A percentile compares a stretch with the other conserved stretches of the same genome.
Conservation (phyloP, 2,888 invertebrate species). For the Stenotaenia linearis region DNA sequence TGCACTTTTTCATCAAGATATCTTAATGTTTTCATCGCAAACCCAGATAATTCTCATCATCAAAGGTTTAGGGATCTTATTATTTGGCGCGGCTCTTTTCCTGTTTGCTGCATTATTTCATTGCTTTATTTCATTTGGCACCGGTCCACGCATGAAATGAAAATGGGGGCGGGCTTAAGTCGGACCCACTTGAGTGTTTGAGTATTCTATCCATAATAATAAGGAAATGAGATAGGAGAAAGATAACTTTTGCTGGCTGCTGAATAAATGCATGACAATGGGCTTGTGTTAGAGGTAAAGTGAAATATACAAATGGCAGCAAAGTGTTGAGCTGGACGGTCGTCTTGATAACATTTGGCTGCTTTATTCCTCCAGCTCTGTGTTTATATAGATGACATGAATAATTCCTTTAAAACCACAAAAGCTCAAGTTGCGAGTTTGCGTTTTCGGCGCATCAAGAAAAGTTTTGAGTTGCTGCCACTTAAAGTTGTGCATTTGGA, state of each 20-base stretch:
- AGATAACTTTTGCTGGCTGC: conserved; percentile 15
- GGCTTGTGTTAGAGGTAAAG: neutral
- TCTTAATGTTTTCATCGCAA: conserved; percentile 5
- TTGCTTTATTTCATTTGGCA: conserved; percentile 24
- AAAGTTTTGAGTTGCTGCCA: neutral
- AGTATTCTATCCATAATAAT: conserved; percentile 12
- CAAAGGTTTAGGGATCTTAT: conserved; percentile 17
- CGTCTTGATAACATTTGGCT: neutral
- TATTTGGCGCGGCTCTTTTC: neutral
- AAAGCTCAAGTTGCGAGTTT: neutral
- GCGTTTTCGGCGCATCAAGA: neutral
- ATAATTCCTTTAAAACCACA: neutral
- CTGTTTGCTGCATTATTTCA: conserved; percentile 17
- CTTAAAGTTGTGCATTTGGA: neutral
- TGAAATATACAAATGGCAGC: conserved; percentile 26
- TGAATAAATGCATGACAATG: conserved; percentile 22
- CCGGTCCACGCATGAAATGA: conserved; percentile 7
- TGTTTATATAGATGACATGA: neutral
- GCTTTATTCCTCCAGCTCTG: neutral
- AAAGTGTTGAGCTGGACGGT: conserved; percentile 14
- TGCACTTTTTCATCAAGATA: neutral
- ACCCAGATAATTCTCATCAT: neutral
- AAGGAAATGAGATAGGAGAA: conserved; percentile 21
- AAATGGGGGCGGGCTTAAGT: conserved; percentile 11
- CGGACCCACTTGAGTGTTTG: conserved; percentile 6